Evolutionary conservation across 2,113 vertebrate species (phyloP).

Genomic region (Oceanites oceanicus): DNA sequence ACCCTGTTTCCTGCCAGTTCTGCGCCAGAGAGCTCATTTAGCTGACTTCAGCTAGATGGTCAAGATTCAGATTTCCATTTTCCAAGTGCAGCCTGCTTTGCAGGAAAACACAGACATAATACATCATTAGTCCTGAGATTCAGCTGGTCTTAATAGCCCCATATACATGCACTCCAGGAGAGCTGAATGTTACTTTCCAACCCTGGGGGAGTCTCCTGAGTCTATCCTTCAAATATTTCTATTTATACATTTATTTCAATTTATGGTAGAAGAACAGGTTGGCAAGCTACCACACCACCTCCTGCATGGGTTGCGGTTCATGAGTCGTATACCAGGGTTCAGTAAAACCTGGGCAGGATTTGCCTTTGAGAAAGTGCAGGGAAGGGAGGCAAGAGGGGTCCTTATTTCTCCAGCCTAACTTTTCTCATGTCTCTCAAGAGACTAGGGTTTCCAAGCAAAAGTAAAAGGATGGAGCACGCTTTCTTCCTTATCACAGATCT

Average conservation of each 20-base stretch:
- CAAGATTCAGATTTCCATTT: neutral
- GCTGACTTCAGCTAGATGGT: neutral
- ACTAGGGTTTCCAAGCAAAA: neutral
- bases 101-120: neutral
- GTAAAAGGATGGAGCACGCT: neutral
- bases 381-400: neutral
- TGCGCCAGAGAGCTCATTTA: neutral
- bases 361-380: neutral
- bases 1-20: neutral
- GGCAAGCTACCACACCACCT: neutral
- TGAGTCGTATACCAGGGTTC: neutral
- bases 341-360: neutral
- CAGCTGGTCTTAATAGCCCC: neutral
- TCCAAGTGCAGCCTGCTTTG: neutral
- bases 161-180: neutral
- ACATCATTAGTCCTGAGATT: neutral
- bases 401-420: neutral
- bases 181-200: neutral
- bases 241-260: neutral
- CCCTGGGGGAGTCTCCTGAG: neutral
- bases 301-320: neutral
- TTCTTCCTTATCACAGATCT: neutral
- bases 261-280: neutral
- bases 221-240: neutral
- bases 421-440: neutral